Percentiles rank a stretch among this genome's conserved stretches.
Evolutionary conservation across 2,113 vertebrate genomes (phyloP).

Genomic region (Sprattus sprattus): DNA sequence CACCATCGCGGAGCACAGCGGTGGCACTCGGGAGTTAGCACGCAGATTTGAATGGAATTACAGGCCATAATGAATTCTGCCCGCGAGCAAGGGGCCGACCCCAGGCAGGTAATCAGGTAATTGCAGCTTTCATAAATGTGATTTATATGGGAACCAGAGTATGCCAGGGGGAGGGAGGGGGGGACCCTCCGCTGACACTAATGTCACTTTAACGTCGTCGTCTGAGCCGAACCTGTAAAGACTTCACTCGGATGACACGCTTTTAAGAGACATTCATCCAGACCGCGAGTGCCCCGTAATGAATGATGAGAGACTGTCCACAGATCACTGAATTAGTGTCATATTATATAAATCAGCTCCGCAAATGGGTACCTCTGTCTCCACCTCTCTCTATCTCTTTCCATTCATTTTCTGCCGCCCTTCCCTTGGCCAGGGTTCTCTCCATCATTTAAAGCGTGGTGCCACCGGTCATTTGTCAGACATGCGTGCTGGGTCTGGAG

Average conservation of each 20-base stretch:
- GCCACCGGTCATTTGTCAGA: constrained; percentile 61
- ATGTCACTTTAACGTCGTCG: not conserved
- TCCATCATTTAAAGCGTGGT: constrained; percentile 40
- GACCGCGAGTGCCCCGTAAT: constrained; percentile 53
- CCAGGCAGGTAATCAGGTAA: constrained; percentile 69
- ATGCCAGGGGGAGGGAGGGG: constrained; percentile 19
- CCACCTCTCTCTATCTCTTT: not conserved
- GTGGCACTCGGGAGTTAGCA: constrained; percentile 50
- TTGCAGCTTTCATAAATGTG: constrained; percentile 74
- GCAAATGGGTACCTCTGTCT: constrained; percentile 38
- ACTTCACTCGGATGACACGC: constrained; percentile 52
- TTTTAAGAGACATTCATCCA: constrained; percentile 49
- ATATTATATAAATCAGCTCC: constrained; percentile 65
- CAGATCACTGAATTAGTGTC: constrained; percentile 50
- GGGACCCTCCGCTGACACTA: not conserved
- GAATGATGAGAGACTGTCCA: constrained; percentile 51
- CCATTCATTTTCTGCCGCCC: constrained; percentile 8
- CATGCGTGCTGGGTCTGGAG: not conserved
- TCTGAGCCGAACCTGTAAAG: constrained; percentile 53
- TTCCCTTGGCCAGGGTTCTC: not conserved
- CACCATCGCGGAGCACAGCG: constrained; percentile 36
- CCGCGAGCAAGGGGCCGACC: constrained; percentile 44
- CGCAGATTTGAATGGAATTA: constrained; percentile 71
- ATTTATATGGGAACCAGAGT: constrained; percentile 62
- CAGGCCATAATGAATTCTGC: constrained; percentile 58